phyloP scores from a whole-genome alignment of 1,140 invertebrate genomes.

The Achroia grisella region DNA sequence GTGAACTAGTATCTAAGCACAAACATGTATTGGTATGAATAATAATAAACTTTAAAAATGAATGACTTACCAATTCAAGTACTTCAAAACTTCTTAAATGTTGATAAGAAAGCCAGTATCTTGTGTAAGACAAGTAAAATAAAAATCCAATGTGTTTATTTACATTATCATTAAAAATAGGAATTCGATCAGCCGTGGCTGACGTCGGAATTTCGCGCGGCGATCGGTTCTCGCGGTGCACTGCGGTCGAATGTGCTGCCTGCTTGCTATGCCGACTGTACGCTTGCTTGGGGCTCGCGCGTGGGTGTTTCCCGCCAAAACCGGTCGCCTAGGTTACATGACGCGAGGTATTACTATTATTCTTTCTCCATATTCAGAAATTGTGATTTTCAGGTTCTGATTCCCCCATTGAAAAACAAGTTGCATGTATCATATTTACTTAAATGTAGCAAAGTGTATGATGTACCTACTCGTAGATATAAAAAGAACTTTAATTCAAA shows the following conservation, averaged over 20 bases:
- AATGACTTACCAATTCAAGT: no score
- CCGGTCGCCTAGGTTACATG: conserved; percentile 57
- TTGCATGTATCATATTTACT: no score
- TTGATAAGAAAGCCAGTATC: background rate
- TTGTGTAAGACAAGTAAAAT: background rate
- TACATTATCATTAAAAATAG: conserved; percentile 28
- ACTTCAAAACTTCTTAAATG: no score
- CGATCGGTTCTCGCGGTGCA: conserved; percentile 58
- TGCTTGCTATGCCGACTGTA: conserved; percentile 15
- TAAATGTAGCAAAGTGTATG: no score
- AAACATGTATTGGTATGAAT: no score
- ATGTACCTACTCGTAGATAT: no score
- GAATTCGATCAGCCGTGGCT: conserved; percentile 51
- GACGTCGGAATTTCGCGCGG: conserved; percentile 44
- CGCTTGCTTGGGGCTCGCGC: conserved; percentile 19
- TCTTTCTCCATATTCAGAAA: no score
- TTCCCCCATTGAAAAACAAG: no score
- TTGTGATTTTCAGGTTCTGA: no score
- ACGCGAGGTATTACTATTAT: conserved; percentile 16
- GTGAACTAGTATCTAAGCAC: no score
- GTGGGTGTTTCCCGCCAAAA: conserved; percentile 62
- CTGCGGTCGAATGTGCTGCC: conserved; percentile 58
- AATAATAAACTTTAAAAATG: no score
- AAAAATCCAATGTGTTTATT: conserved; percentile 14
- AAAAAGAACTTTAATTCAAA: no score